Evolutionary conservation across 2,113 vertebrate species (phyloP).

Genomic region (Cochlearius cochlearius): DNA sequence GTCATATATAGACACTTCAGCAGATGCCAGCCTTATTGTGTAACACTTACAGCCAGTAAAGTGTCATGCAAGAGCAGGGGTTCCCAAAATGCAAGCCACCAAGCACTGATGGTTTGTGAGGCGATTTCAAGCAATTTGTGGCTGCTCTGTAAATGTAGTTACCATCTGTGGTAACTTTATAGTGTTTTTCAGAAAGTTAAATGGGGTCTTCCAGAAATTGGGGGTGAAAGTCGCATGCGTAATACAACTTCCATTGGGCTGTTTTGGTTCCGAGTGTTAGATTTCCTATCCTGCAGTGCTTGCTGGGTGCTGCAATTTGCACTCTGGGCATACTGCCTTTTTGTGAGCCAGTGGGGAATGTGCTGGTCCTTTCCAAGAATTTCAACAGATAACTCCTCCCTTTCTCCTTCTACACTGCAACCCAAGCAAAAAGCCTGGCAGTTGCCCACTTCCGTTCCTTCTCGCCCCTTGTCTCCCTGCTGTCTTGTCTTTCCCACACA

Average conservation of each 20-base stretch:
- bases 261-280: background rate
- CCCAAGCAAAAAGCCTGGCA: background rate
- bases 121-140: background rate
- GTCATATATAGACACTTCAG: background rate
- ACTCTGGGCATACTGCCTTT: background rate
- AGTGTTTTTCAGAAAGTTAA: background rate
- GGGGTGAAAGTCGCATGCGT: background rate
- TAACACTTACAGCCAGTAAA: background rate
- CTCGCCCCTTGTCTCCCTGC: background rate
- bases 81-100: background rate
- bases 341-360: background rate
- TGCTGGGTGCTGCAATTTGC: background rate
- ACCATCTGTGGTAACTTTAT: background rate
- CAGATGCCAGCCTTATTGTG: background rate
- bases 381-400: background rate
- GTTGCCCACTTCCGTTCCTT: background rate
- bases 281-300: background rate
- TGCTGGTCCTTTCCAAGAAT: background rate
- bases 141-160: background rate
- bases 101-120: background rate
- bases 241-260: background rate
- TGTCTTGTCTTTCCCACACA: background rate
- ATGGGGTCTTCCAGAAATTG: background rate
- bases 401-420: background rate
- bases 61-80: background rate